Evolutionary conservation across 2,113 vertebrate species (phyloP).

Genomic region (Phalacrocorax aristotelis): DNA sequence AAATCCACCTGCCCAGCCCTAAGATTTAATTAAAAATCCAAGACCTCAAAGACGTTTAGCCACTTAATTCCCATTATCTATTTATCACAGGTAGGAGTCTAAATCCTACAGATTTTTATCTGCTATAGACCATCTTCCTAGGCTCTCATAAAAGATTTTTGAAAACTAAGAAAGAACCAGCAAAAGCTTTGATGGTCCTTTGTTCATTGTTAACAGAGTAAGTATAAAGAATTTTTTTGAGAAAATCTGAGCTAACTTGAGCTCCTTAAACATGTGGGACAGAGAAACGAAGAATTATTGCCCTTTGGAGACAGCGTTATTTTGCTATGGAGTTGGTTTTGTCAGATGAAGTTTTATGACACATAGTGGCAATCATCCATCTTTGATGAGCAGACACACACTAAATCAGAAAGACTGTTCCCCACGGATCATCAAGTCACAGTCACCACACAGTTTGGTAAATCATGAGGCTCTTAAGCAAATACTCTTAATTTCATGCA

Average conservation of each 20-base stretch:
- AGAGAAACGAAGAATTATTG: slow-evolving; percentile 50
- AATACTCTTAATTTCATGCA: slow-evolving; percentile 4
- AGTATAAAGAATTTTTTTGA: slow-evolving; percentile 57
- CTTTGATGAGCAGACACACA: slow-evolving; percentile 57
- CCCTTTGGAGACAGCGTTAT: slow-evolving; percentile 46
- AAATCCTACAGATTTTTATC: neutral
- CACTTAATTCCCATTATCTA: neutral
- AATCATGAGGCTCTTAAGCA: slow-evolving; percentile 17
- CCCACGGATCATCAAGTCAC: slow-evolving; percentile 22
- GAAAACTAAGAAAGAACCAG: slow-evolving; percentile 12
- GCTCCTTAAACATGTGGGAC: slow-evolving; percentile 34
- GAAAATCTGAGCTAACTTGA: slow-evolving; percentile 46
- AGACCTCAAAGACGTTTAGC: neutral
- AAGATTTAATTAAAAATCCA: slow-evolving; percentile 6
- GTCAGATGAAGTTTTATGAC: slow-evolving; percentile 59
- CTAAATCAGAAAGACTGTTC: slow-evolving; percentile 59
- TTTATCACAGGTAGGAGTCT: neutral
- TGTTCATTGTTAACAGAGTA: slow-evolving; percentile 6
- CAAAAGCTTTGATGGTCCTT: slow-evolving; percentile 13
- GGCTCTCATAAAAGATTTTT: slow-evolving; percentile 38
- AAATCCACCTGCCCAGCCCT: neutral
- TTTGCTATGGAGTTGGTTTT: slow-evolving; percentile 53
- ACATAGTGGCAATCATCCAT: slow-evolving; percentile 49
- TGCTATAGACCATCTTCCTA: slow-evolving; percentile 21
- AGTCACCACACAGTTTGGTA: neutral